These are phyloP conservation scores for Ctenochaetus hawaiiensis DNA, from an alignment of 2,797 vertebrate genomes.

Conservation along the genomic window DNA sequence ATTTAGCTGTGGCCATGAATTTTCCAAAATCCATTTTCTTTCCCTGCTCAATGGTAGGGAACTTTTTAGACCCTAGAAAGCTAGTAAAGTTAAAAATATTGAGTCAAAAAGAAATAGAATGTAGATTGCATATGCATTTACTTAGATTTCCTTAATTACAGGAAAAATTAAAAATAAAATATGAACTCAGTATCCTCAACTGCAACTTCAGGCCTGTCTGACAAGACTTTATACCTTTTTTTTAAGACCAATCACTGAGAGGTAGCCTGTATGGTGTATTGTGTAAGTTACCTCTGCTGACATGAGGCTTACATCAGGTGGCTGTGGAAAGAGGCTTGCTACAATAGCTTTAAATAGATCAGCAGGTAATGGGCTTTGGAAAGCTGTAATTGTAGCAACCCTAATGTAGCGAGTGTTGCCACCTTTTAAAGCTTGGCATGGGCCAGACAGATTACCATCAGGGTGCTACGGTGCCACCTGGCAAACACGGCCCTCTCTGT, in stretches of 20 bases:
- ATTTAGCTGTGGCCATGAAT: neutral
- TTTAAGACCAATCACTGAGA: conserved; percentile 43
- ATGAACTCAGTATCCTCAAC: neutral
- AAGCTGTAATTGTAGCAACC: conserved; percentile 71
- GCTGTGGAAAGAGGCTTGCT: conserved; percentile 61
- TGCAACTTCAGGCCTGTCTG: conserved; percentile 11
- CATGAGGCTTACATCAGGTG: conserved; percentile 55
- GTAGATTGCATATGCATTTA: neutral
- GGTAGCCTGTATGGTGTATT: conserved; percentile 10
- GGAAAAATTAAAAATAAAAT: neutral
- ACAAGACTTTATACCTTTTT: neutral
- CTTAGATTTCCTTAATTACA: neutral
- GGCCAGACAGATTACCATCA: conserved; percentile 73
- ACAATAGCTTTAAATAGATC: conserved; percentile 77
- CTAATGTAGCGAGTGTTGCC: conserved; percentile 52
- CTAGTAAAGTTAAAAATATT: neutral
- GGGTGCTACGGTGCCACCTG: conserved; percentile 65
- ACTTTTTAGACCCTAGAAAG: neutral
- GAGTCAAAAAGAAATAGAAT: neutral
- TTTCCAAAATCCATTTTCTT: neutral
- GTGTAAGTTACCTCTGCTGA: conserved; percentile 41
- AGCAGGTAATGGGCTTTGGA: conserved; percentile 79
- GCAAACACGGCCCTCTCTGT: conserved; percentile 62
- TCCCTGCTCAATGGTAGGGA: no score
- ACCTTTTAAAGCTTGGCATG: conserved; percentile 68